Base-by-base conservation (phyloP, 2,113 vertebrate genomes). In the Pteruthius melanotis region DNA sequence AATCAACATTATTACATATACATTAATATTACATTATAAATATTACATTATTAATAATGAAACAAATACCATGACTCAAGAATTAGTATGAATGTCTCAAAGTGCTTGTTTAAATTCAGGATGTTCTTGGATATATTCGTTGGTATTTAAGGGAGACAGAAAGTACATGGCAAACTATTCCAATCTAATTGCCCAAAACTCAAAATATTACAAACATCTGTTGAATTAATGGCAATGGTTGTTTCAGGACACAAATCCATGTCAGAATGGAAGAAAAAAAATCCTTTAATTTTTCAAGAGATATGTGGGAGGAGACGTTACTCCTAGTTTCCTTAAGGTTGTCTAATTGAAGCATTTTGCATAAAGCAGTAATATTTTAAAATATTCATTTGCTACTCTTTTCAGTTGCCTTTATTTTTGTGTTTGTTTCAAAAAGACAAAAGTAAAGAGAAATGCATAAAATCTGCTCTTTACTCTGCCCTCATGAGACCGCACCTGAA, bases 261-360 rank as follows among this genome's bases (percentile, higher is more conserved):
- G 8, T 21, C 3, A 42, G 10, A 37, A 53, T 27, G 12, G 26
- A 42, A 63, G 40, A 4, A 70, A 74, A 75, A 6, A 12, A 42
- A 23, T 20, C 9, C 27, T 69, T 64, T 21, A 37, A 7, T 45
- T 85, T 84, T 78, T 47, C 14, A 68, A 50, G 39, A 42, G 13
- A 5, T 1, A 0, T 20, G 10, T 1, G 1, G 22, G 23, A 42
- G 11, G 37, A 59, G 7, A 39, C 0, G 3, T 16, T 56, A 15
- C 2, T 45, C 4, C 10, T 37, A 30, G 22, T 23, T 85, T 79
- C 24, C 31, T 9, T 1, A 10, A 57, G 10, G 10, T n/a, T 66
- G 44, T 18, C 26, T 31, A 40, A 65, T 19, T 60, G 13, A 9
- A 77, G 9, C 5, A 52, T 59, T 84, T 77, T 50, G 30, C 9